Base-by-base conservation (phyloP, 2,797 vertebrate species). In the Takifugu ocellatus region DNA sequence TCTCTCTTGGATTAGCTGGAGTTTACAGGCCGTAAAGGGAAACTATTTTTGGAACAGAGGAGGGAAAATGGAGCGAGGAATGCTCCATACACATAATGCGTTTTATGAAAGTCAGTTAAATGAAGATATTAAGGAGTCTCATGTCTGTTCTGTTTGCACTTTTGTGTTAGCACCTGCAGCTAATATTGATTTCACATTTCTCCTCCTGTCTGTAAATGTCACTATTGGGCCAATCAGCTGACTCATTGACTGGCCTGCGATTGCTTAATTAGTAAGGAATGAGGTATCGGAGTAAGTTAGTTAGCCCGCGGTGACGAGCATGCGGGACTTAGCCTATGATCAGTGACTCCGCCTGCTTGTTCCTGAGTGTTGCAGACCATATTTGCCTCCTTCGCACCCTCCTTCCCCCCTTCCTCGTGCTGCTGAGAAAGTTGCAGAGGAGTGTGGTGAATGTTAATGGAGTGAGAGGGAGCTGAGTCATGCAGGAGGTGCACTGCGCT, bases 401-500 rank as follows among this genome's bases (percentile, higher is more conserved):
- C 53, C 48, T 29, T 42, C 68, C 64, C 39, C 59, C 63, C 31
- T 5, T 54, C 52, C 52, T 56, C 62, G 70, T 57, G 49, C 78
- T 63, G 14, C 33, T 67, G 64, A 43, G 39, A 54, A 33, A 33
- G 49, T 62, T 68, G 54, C 63, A 75, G 84, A 76, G 72, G 61
- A 83, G 16, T 83, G 85, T 39, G 5, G 59, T 84, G 85, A 87
- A 87, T 88, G 81, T 74, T 90, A 87, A 89, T 85, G 75, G 70
- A n/a, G 49, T 75, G 61, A 46, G 39, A 78, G 55, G 80, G 70
- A 77, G 85, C 83, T 89, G 88, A 90, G 88, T 90, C 87, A 89
- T 84, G 76, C 66, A 60, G 54, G 67, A 81, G 82, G 74, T 82
- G 84, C 84, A 83, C 57, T 84, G 86, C 66, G 66, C 79, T 72